Evolutionary conservation across 2,797 vertebrate species (phyloP).

Genomic region (Squalus acanthias): DNA sequence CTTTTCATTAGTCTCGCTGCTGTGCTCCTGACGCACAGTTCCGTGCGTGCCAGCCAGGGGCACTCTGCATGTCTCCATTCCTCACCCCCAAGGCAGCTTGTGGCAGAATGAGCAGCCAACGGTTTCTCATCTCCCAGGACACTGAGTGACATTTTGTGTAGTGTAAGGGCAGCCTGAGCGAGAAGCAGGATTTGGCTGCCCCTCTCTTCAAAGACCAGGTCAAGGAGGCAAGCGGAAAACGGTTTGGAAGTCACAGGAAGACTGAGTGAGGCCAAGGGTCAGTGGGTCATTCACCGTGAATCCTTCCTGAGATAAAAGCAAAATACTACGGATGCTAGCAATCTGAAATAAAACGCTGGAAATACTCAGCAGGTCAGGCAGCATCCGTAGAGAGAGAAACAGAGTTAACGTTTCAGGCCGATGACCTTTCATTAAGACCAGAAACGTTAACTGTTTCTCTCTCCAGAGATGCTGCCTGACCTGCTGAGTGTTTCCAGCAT

Average conservation of each 20-base stretch:
- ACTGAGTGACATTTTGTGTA: background rate
- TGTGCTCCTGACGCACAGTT: background rate
- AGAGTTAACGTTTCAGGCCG: too few species aligned
- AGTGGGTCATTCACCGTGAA: background rate
- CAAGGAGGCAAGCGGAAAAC: too few species aligned
- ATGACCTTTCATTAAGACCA: too few species aligned
- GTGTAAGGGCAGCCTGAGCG: background rate
- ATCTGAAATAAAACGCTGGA: too few species aligned
- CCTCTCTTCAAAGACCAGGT: background rate
- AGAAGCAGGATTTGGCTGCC: background rate
- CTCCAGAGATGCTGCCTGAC: too few species aligned
- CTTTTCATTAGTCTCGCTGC: background rate
- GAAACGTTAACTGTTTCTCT: too few species aligned
- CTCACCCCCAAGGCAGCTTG: background rate
- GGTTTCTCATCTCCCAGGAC: background rate
- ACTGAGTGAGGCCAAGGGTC: background rate
- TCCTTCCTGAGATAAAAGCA: too few species aligned
- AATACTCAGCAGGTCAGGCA: too few species aligned
- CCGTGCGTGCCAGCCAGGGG: background rate
- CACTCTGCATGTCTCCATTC: background rate
- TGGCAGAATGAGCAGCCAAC: background rate
- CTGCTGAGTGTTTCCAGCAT: too few species aligned
- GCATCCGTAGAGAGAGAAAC: too few species aligned
- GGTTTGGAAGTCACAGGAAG: background rate
- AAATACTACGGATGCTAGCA: too few species aligned